A percentile compares a stretch with the other conserved stretches of the same genome.
These are phyloP conservation scores for Caenorhabditis angaria DNA, from an alignment of 2,888 invertebrate species.

Conservation along the genomic window DNA sequence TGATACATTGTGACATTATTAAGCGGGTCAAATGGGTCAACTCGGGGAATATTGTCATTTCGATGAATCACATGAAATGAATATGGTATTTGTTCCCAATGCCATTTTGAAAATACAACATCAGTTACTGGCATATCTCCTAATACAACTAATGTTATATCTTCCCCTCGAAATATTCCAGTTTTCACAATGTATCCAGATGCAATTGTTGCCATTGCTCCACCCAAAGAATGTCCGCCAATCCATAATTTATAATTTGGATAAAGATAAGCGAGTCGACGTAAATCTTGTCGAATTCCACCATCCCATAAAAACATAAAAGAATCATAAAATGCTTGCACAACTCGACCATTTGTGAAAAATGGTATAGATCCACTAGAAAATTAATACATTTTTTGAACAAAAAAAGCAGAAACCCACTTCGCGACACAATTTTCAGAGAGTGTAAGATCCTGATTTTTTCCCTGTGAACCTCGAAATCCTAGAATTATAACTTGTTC, in stretches of 20 bases:
- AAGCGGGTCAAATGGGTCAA: slow-evolving; percentile 18
- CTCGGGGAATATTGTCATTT: slow-evolving; percentile 1
- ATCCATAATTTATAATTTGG: slow-evolving; percentile 28
- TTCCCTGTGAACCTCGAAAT: slow-evolving; percentile 29
- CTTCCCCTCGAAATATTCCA: slow-evolving; percentile 19
- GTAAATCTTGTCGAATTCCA: slow-evolving; percentile 22
- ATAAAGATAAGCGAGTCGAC: slow-evolving; percentile 17
- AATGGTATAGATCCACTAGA: slow-evolving; percentile 26
- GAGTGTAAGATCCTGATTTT: slow-evolving; percentile 14
- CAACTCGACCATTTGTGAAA: slow-evolving; percentile 18
- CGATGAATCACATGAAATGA: slow-evolving; percentile 28
- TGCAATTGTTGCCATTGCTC: slow-evolving; percentile 11
- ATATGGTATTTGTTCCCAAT: slow-evolving; percentile 19
- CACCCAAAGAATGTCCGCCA: slow-evolving; percentile 33
- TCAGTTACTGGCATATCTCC: slow-evolving; percentile 14
- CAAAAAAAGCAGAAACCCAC: slow-evolving; percentile 5
- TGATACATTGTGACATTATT: slow-evolving; percentile 6
- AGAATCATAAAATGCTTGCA: slow-evolving; percentile 22
- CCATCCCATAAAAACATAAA: slow-evolving; percentile 30
- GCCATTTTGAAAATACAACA: slow-evolving; percentile 23
- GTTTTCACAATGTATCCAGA: slow-evolving; percentile 11
- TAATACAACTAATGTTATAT: slow-evolving; percentile 25
- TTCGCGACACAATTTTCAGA: not conserved
- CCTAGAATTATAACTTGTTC: slow-evolving; percentile 20
- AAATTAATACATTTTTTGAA: not conserved